Evolutionary conservation across 2,113 vertebrate genomes (phyloP).

Genomic region (Sebastes schlegelii): DNA sequence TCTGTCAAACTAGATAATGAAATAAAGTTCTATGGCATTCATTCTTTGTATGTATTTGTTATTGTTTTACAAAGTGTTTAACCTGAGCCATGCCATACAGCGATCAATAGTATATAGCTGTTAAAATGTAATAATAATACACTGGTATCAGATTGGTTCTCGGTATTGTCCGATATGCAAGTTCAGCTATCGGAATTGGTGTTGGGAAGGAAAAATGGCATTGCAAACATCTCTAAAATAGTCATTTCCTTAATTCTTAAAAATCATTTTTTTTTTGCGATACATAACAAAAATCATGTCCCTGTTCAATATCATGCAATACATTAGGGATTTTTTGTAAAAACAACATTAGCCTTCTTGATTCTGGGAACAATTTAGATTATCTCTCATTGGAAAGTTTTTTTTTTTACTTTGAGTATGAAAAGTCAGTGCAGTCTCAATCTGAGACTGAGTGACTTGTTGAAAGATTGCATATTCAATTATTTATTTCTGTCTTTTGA

Average conservation of each 20-base stretch:
- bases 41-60: too few relatives aligned
- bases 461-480: background rate
- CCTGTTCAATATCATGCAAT: background rate
- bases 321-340: background rate
- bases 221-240: background rate
- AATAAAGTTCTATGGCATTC: too few relatives aligned
- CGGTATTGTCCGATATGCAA: too few relatives aligned
- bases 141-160: too few relatives aligned
- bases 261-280: background rate
- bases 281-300: background rate
- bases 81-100: too few relatives aligned
- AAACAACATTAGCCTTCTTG: background rate
- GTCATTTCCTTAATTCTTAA: background rate
- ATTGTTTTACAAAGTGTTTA: too few relatives aligned
- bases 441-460: background rate
- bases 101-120: too few relatives aligned
- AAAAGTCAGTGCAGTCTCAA: background rate
- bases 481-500: conserved; percentile 4
- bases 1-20: too few relatives aligned
- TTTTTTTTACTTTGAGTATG: background rate
- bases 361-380: background rate
- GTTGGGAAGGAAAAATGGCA: background rate
- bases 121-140: too few relatives aligned
- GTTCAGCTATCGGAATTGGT: too few relatives aligned
- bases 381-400: background rate